Base-by-base conservation (phyloP, 2,888 invertebrate species). In the Nemoura dubitans region DNA sequence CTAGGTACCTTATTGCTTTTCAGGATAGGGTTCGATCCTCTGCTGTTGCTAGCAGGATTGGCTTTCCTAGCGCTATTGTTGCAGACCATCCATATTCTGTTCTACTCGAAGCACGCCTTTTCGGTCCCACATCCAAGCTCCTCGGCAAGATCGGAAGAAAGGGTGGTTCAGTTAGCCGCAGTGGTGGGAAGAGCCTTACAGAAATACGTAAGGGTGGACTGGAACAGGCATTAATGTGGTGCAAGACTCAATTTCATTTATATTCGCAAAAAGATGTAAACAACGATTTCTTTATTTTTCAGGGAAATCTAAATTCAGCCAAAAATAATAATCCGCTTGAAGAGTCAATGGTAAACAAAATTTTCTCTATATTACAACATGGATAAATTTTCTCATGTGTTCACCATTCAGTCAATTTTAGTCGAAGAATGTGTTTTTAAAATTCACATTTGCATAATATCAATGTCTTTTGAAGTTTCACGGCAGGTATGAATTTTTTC, bases 61-160 rank as follows among this genome's bases (percentile, higher is more conserved):
- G 91, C 91, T n/a, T 92, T 92, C 87, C 88, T 92, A 84, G 91
- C 91, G 30, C 91, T 92, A 88, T 87, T 92, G n/a, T 86, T 92
- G n/a, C 91, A 91, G 89, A 91, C 91, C 0, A 90, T 91, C 43
- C 88, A 88, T 78, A 85, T 88, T 1, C 77, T 89, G 30, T 86
- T 89, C 21, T 88, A 88, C 86, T 76, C 88, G 26, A 78, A 27
- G 59, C 59, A 59, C 21, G 59, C 59, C 2, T 59, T 16, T 59
- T 59, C 59, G 6, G 14, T 59, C 21, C 21, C 59, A 2, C 59
- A 59, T 21, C 59, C 89, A 85, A 90, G 88, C 90, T 77, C 89
- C 88, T 86, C 89, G 88, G 10, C 87, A 84, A 6, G 87, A 87
- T 27, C 87, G 86, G 30, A 89, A 6, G n/a, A 84, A 7, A 59